Evolutionary conservation across 2,113 vertebrate species (phyloP).

Genomic region (Puntigrus tetrazona): DNA sequence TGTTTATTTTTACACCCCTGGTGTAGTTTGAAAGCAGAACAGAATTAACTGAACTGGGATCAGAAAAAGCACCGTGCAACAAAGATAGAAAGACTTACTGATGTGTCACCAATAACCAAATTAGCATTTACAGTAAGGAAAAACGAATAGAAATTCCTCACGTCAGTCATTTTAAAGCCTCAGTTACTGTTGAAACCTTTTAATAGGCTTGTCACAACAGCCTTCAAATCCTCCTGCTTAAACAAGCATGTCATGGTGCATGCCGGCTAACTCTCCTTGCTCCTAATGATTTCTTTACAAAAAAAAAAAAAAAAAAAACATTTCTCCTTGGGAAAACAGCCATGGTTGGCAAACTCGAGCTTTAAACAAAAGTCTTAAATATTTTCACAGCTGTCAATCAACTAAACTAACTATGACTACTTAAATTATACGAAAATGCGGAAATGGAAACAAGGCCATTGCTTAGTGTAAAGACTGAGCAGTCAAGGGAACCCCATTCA

Average conservation of each 20-base stretch:
- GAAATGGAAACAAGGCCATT: conserved; percentile 63
- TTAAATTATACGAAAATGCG: conserved; percentile 64
- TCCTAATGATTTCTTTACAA: conserved; percentile 57
- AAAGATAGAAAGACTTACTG: not conserved
- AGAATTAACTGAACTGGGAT: not conserved
- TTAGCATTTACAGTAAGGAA: not conserved
- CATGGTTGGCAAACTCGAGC: conserved; percentile 55
- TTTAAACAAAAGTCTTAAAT: conserved; percentile 65
- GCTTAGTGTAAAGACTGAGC: conserved; percentile 1
- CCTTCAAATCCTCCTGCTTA: conserved; percentile 47
- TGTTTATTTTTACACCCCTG: not conserved
- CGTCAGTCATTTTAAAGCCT: conserved; percentile 34
- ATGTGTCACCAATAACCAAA: not conserved
- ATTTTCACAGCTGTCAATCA: conserved; percentile 75
- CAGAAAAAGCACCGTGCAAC: not conserved
- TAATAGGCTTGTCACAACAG: conserved; percentile 62
- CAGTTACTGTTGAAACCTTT: conserved; percentile 51
- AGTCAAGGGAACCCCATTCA: not conserved
- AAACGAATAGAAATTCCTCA: not conserved
- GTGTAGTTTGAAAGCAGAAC: not conserved
- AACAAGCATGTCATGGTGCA: conserved; percentile 36
- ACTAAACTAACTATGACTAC: conserved; percentile 69
- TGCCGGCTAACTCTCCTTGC: conserved; percentile 30
- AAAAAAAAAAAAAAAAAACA: conserved; percentile 35
- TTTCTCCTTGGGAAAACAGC: conserved; percentile 66